Conservation (phyloP, 2,888 invertebrate species). For the Sycophila texana region DNA sequence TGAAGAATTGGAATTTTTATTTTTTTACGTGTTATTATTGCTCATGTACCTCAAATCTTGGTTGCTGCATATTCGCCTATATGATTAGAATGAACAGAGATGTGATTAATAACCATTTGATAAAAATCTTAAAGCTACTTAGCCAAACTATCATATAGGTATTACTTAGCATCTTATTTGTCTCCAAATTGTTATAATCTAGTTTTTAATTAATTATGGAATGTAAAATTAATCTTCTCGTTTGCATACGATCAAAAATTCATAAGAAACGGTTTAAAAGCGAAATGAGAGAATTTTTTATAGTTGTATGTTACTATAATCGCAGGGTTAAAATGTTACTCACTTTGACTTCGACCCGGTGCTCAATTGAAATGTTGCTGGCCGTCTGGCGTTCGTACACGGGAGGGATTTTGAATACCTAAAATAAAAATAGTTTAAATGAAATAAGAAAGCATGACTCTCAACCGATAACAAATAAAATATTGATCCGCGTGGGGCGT, state of each 20-base stretch:
- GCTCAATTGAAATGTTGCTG: slow-evolving; percentile 74
- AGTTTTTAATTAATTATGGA: no score
- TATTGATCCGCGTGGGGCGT: neutral
- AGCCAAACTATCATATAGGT: neutral
- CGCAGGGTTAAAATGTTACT: slow-evolving; percentile 54
- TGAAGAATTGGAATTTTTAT: no score
- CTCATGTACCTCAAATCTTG: slow-evolving; percentile 32
- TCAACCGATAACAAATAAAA: neutral
- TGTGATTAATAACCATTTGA: slow-evolving; percentile 4
- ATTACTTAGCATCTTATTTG: neutral
- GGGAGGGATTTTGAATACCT: slow-evolving; percentile 74
- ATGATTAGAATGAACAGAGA: slow-evolving; percentile 16
- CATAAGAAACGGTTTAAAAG: neutral
- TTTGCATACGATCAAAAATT: neutral
- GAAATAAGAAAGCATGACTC: slow-evolving; percentile 1
- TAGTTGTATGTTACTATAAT: no score
- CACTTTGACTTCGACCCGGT: slow-evolving; percentile 70
- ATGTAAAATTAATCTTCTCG: neutral
- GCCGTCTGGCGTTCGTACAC: slow-evolving; percentile 71
- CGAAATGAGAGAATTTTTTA: no score
- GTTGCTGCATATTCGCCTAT: slow-evolving; percentile 28
- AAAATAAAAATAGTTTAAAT: slow-evolving; percentile 32
- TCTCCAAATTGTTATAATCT: no score
- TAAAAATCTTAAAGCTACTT: neutral
- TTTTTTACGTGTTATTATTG: no score